Evolutionary conservation across 2,888 invertebrate species (phyloP).

Genomic region (Zelleria hepariella): DNA sequence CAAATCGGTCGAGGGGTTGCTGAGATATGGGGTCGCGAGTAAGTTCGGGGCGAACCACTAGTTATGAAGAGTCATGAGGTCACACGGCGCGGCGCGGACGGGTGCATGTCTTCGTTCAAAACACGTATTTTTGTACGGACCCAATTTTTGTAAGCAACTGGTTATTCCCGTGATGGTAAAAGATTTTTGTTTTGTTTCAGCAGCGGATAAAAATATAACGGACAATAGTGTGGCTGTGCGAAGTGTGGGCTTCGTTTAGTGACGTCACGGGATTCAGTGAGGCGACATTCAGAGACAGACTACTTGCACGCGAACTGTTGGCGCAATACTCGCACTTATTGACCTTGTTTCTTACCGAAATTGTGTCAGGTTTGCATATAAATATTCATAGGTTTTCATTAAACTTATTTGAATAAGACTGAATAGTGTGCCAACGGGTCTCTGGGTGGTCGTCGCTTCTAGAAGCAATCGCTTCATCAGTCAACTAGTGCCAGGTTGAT

Average conservation of each 20-base stretch:
- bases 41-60: no score
- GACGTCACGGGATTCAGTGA: not conserved
- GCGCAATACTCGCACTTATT: not conserved
- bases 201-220: slow-evolving; percentile 55
- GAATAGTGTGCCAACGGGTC: not conserved
- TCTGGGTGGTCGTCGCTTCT: not conserved
- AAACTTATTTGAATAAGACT: slow-evolving; percentile 3
- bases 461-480: slow-evolving; percentile 1
- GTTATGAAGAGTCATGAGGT: no score
- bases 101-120: no score
- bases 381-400: not conserved
- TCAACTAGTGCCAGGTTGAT: slow-evolving; percentile 7
- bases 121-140: no score
- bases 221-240: slow-evolving; percentile 52
- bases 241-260: slow-evolving; percentile 8
- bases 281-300: not conserved
- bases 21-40: no score
- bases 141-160: no score
- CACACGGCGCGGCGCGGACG: no score
- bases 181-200: slow-evolving; percentile 30
- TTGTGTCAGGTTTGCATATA: not conserved
- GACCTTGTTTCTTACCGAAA: not conserved
- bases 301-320: not conserved
- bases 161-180: not conserved
- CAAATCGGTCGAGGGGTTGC: no score